Evolutionary conservation across 2,797 vertebrate species (phyloP).

Genomic region (Podarcis lilfordi): DNA sequence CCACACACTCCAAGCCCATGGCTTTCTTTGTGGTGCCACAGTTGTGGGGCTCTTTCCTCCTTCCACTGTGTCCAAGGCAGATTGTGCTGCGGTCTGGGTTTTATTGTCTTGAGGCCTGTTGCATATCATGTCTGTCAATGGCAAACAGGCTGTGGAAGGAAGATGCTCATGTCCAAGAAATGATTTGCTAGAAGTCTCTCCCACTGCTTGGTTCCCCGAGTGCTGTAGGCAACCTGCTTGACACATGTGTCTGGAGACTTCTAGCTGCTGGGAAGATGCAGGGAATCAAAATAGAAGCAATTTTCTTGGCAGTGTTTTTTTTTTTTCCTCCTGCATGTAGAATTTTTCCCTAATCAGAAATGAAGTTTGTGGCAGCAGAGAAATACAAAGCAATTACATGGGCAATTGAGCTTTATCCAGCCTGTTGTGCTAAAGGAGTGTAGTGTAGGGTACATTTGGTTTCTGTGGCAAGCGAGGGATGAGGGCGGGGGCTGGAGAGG

Average conservation of each 20-base stretch:
- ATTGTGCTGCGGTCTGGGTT: background rate
- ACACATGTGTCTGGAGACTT: background rate
- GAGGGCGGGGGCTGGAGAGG: background rate
- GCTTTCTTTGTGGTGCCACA: background rate
- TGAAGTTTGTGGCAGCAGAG: background rate
- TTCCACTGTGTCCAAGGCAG: background rate
- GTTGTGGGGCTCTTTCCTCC: background rate
- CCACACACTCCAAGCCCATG: background rate
- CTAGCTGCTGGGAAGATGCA: background rate
- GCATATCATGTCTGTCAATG: background rate
- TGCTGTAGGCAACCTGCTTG: background rate
- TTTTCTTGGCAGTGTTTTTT: background rate
- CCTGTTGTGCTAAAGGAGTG: background rate
- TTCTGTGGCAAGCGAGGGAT: background rate
- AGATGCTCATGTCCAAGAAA: background rate
- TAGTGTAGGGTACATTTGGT: background rate
- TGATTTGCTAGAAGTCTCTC: background rate
- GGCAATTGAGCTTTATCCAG: conserved; percentile 9
- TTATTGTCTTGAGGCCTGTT: background rate
- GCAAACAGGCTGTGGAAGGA: background rate
- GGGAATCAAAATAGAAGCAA: background rate
- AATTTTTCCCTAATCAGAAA: background rate
- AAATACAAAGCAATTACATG: conserved; percentile 1
- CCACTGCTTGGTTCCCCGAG: background rate
- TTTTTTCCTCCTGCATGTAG: too few species aligned